Evolutionary conservation across 2,888 invertebrate genomes (phyloP), one percentile per base, ranked within the genome.

Genomic region (Xiphydria camelus): DNA sequence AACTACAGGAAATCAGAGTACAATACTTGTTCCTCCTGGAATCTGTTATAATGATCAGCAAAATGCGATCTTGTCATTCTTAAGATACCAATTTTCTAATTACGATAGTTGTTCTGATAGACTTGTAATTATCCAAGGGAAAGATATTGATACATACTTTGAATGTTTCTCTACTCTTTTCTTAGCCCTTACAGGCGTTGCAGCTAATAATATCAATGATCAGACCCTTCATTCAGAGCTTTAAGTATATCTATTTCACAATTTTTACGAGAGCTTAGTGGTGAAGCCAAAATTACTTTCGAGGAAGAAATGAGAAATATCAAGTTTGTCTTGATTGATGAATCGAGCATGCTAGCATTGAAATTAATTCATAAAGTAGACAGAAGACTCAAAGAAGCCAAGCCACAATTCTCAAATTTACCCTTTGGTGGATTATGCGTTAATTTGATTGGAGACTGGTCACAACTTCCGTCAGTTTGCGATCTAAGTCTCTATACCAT

Each of bases 81-180:
- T 39, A 39, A 26, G 26, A 39, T 39, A 39, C 26, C 39, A 39
- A 39, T 29, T 39, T 39, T 39, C 39, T 39, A 39, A 25, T 25
- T 39, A 39, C 26, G 39, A 39, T 26, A 39, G 39, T 39, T 39
- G 39, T 39, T 39, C 25, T 39, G 26, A 39, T 39, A 39, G 39
- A 26, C 12, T 26, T 14, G 15, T 39, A 39, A 39, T 39, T 39
- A 39, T 39, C 18, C 39, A 39, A 39, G 29, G 39, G 18, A 26
- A 39, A 39, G 39, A 39, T 26, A 25, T 39, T 39, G 25, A 26
- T 39, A 39, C 39, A 39, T 25, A 26, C 39, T 39, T 39, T 26
- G 39, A 15, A 39, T 39, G 22, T 32, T 39, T 12, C 39, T 39
- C 39, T 39, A 12, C 23, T 14, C 39, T 39, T 39, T 26, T 39